These are phyloP conservation scores for Sesamia nonagrioides DNA, from an alignment of 1,140 invertebrate species.

Conservation along the genomic window DNA sequence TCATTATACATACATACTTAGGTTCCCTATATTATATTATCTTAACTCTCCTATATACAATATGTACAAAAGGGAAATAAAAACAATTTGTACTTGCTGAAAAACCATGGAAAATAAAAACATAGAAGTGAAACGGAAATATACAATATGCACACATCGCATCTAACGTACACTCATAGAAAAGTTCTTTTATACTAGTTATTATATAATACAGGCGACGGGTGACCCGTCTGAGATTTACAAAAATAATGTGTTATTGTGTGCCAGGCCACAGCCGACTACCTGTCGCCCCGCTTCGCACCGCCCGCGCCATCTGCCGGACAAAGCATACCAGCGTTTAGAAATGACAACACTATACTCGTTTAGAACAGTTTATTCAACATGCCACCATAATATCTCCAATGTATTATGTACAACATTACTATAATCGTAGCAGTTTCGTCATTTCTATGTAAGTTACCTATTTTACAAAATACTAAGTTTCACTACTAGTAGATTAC, in stretches of 20 bases:
- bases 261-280: conserved; percentile 57
- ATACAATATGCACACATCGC: conserved; percentile 61
- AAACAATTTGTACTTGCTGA: conserved; percentile 87
- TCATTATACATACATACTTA: conserved; percentile 76
- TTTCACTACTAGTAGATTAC: not conserved
- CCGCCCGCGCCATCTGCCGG: conserved; percentile 62
- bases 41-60: conserved; percentile 81
- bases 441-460: not conserved
- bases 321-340: conserved; percentile 44
- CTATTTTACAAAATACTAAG: conserved; percentile 1
- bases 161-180: conserved; percentile 63
- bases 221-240: conserved; percentile 70
- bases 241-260: conserved; percentile 67
- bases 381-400: conserved; percentile 39
- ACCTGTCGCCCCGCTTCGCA: conserved; percentile 73
- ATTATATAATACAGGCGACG: conserved; percentile 69
- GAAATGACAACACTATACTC: conserved; percentile 39
- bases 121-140: conserved; percentile 67
- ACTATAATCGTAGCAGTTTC: not conserved
- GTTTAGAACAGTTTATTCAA: conserved; percentile 26
- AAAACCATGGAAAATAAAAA: conserved; percentile 75
- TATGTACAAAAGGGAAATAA: conserved; percentile 85
- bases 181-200: conserved; percentile 64
- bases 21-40: conserved; percentile 59
- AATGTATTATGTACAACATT: conserved; percentile 32